A percentile compares a stretch with the other conserved stretches of the same genome.
phyloP scores from a whole-genome alignment of 2,113 vertebrate genomes.

The Gorsachius goisagi region DNA sequence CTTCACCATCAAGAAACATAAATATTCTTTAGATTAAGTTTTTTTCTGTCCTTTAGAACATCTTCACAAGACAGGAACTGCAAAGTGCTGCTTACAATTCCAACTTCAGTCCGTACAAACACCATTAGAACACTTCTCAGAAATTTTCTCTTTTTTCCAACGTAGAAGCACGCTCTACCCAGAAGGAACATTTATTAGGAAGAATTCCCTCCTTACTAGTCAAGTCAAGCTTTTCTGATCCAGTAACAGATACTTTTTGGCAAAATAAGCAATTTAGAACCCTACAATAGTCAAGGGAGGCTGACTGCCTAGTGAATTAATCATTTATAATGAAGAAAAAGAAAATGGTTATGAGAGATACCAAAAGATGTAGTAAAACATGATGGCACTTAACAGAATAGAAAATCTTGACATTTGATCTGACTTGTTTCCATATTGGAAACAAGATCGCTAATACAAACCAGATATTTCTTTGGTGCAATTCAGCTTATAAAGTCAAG shows the following conservation, averaged over 20 bases:
- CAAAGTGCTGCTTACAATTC: neutral
- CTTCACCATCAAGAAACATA: neutral
- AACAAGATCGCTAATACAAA: constrained; percentile 12
- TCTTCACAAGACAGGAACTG: neutral
- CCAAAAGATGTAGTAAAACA: constrained; percentile 10
- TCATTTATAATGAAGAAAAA: constrained; percentile 8
- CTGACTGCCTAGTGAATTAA: neutral
- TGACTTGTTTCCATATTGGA: neutral
- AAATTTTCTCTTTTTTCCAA: neutral
- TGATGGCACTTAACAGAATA: neutral
- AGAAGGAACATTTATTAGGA: neutral
- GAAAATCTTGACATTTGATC: neutral
- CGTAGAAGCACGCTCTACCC: neutral
- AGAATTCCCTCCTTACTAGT: neutral
- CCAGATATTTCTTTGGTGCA: neutral
- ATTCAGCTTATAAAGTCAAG: neutral
- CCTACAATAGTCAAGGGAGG: neutral
- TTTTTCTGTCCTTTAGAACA: neutral
- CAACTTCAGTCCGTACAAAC: neutral
- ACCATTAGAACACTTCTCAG: neutral
- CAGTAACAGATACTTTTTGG: neutral
- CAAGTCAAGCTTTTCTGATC: neutral
- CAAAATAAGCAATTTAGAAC: neutral
- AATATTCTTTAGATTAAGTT: neutral
- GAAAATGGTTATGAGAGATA: neutral